These are phyloP conservation scores for Prinia subflava DNA, from an alignment of 2,113 vertebrate genomes.

Conservation along the genomic window DNA sequence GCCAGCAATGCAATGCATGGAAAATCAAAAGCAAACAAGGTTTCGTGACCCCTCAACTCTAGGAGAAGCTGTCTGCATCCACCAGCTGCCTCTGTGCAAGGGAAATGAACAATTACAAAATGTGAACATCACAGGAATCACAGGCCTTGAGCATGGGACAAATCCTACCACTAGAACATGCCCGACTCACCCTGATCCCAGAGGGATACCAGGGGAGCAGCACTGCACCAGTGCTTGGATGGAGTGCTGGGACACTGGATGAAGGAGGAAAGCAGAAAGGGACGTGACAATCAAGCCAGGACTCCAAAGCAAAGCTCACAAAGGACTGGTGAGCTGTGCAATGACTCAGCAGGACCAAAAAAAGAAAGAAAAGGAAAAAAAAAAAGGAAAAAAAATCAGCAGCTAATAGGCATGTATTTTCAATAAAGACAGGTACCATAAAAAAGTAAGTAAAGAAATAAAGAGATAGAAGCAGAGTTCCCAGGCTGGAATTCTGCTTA, in stretches of 20 bases:
- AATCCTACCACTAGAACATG: not conserved
- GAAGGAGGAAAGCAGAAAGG: not conserved
- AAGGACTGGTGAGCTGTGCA: not conserved
- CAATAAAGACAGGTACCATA: not conserved
- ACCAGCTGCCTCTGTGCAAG: not conserved
- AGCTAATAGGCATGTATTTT: not conserved
- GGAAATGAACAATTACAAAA: not conserved
- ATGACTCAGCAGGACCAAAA: conserved; percentile 21
- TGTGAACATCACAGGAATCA: not conserved
- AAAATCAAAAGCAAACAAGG: not conserved
- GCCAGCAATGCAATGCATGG: not conserved
- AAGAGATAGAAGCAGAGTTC: not conserved
- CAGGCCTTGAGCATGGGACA: not conserved
- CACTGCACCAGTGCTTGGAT: not conserved
- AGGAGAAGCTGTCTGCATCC: not conserved
- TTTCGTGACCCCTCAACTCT: not conserved
- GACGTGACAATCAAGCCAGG: not conserved
- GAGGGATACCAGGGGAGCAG: not conserved
- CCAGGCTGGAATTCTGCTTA: not conserved
- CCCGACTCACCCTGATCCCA: not conserved
- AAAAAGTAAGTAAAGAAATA: not conserved
- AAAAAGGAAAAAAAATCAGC: not conserved
- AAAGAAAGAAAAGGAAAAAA: not conserved
- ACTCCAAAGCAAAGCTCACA: not conserved
- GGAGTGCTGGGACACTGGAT: accelerated